Conservation (phyloP, 2,888 invertebrate genomes). For the Conistra vaccinii region DNA sequence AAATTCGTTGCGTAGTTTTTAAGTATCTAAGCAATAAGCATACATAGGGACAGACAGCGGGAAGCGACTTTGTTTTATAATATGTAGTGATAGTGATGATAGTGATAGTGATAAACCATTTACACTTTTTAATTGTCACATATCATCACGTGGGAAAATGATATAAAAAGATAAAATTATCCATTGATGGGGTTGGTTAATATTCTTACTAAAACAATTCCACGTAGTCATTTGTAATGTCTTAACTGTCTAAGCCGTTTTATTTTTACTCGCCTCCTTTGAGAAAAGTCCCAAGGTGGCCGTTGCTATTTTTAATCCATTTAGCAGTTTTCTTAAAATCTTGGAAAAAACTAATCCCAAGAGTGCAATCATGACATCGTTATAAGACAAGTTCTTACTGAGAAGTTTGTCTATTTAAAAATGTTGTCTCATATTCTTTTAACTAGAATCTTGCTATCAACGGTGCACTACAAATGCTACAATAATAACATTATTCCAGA, state of each 20-base stretch:
- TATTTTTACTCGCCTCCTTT: background rate
- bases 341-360: constrained; percentile 10
- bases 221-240: background rate
- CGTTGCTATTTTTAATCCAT: constrained; percentile 20
- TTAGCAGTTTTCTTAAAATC: constrained; percentile 8
- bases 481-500: background rate
- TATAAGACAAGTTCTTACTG: background rate
- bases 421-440: background rate
- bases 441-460: background rate
- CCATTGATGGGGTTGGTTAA: background rate
- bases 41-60: too few relatives aligned
- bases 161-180: background rate
- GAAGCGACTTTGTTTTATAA: too few relatives aligned
- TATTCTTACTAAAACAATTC: background rate
- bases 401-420: constrained; percentile 6
- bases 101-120: too few relatives aligned
- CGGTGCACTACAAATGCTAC: background rate
- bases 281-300: background rate
- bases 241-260: background rate
- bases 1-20: too few relatives aligned
- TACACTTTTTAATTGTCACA: too few relatives aligned
- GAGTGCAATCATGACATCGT: constrained; percentile 10
- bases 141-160: background rate
- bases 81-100: too few relatives aligned
- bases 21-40: too few relatives aligned